Percentiles rank a stretch among this genome's conserved stretches.
These are phyloP conservation scores for Zaprionus bogoriensis DNA, from an alignment of 2,888 invertebrate species.

Conservation along the genomic window DNA sequence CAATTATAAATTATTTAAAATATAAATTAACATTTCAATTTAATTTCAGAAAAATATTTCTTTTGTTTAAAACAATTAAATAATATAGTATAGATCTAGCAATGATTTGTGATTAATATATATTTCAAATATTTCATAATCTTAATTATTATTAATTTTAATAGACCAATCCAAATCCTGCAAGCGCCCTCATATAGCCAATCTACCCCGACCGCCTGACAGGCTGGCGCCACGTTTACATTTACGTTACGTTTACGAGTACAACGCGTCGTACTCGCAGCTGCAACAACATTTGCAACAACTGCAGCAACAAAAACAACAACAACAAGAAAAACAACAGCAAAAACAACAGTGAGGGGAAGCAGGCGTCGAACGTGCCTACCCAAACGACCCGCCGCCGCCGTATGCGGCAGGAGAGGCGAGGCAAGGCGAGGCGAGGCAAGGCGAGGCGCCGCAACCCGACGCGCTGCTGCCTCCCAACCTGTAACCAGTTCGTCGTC, in stretches of 20 bases:
- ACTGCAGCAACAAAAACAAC: slow-evolving; percentile 6
- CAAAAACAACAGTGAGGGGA: slow-evolving; percentile 4
- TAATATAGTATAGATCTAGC: too few relatives aligned
- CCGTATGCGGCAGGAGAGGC: too few relatives aligned
- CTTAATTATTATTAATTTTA: neutral
- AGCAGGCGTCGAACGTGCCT: slow-evolving; percentile 31
- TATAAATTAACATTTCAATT: too few relatives aligned
- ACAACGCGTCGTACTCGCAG: slow-evolving; percentile 24
- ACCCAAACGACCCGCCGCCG: slow-evolving; percentile 32
- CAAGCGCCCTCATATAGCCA: slow-evolving; percentile 10
- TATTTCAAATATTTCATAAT: neutral
- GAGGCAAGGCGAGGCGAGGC: too few relatives aligned
- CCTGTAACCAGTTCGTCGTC: slow-evolving; percentile 51
- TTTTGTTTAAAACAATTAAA: too few relatives aligned
- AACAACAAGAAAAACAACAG: too few relatives aligned
- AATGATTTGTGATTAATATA: too few relatives aligned
- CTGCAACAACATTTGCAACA: slow-evolving; percentile 22
- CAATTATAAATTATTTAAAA: too few relatives aligned
- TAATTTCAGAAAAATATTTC: too few relatives aligned
- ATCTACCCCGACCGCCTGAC: neutral
- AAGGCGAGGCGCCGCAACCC: slow-evolving; percentile 8
- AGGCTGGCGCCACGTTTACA: slow-evolving; percentile 35
- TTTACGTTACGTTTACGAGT: slow-evolving; percentile 47
- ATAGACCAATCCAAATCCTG: neutral
- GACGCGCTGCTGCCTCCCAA: slow-evolving; percentile 23